phyloP scores from a whole-genome alignment of 2,888 invertebrate genomes.

The Pterostichus niger region DNA sequence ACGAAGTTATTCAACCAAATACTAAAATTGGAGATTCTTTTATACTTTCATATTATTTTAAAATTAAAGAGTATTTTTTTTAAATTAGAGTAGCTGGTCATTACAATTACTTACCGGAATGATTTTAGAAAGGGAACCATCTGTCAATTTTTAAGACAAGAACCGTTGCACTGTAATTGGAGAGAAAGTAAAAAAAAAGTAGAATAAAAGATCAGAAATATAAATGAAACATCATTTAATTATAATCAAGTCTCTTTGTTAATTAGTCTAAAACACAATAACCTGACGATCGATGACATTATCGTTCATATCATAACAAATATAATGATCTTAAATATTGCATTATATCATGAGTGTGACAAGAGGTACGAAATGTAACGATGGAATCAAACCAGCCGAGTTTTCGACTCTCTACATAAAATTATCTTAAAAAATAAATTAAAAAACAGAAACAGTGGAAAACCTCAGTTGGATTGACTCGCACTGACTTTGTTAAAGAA shows the following conservation, averaged over 20 bases:
- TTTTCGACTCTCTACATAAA: conserved; percentile 59
- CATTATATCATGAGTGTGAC: conserved; percentile 52
- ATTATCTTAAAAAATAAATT: conserved; percentile 60
- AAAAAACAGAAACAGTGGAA: conserved; percentile 62
- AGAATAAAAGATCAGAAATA: conserved; percentile 28
- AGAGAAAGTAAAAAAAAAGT: background rate
- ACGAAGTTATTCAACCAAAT: too few relatives aligned
- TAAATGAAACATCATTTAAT: conserved; percentile 65
- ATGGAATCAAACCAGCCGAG: conserved; percentile 65
- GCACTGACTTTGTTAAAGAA: conserved; percentile 55
- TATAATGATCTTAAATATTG: conserved; percentile 65
- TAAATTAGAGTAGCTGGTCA: background rate
- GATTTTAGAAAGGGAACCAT: conserved; percentile 4
- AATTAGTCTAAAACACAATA: conserved; percentile 66
- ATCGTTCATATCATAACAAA: conserved; percentile 61
- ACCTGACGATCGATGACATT: conserved; percentile 58
- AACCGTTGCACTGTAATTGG: background rate
- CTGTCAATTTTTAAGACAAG: background rate
- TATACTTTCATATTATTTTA: too few relatives aligned
- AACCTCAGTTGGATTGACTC: conserved; percentile 62
- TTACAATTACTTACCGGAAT: background rate
- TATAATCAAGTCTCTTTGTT: conserved; percentile 65
- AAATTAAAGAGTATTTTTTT: background rate
- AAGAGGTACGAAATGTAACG: conserved; percentile 59
- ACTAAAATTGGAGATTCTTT: too few relatives aligned